A percentile compares a stretch with the other conserved stretches of the same genome.
Conservation (phyloP, 2,797 vertebrate species). For the Molossus molossus region DNA sequence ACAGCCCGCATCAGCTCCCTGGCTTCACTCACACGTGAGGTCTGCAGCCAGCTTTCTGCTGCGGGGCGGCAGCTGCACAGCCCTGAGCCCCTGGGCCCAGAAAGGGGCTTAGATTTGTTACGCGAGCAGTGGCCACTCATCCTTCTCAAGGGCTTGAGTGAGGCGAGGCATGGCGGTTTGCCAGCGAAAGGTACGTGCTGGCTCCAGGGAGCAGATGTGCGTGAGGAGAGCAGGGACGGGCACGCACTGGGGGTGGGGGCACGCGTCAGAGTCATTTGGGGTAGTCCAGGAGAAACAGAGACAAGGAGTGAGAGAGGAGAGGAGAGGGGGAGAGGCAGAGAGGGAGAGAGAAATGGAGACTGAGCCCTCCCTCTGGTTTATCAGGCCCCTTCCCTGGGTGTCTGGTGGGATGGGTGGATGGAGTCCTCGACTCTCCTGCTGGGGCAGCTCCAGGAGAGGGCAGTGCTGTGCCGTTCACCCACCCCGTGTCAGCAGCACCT, state of each 20-base stretch:
- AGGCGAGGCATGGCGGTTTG: neutral
- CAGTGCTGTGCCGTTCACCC: neutral
- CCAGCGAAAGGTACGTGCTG: neutral
- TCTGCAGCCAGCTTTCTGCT: neutral
- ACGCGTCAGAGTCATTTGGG: neutral
- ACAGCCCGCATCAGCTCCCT: neutral
- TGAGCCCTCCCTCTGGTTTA: neutral
- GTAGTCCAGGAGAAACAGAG: neutral
- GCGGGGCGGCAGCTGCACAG: neutral
- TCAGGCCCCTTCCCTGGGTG: neutral
- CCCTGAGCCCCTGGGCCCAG: neutral
- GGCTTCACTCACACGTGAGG: neutral
- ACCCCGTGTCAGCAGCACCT: neutral
- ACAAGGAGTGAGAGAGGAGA: neutral
- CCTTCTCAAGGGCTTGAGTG: neutral
- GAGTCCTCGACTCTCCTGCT: neutral
- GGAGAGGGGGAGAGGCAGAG: too few relatives aligned
- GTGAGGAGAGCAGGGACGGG: neutral
- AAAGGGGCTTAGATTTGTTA: neutral
- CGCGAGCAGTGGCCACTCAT: neutral
- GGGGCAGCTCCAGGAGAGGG: neutral
- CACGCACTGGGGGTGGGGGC: accelerated
- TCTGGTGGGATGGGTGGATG: neutral
- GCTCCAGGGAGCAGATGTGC: neutral
- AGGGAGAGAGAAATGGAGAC: too few relatives aligned